phyloP scores from a whole-genome alignment of 2,888 invertebrate species.

The Tetragonula carbonaria region DNA sequence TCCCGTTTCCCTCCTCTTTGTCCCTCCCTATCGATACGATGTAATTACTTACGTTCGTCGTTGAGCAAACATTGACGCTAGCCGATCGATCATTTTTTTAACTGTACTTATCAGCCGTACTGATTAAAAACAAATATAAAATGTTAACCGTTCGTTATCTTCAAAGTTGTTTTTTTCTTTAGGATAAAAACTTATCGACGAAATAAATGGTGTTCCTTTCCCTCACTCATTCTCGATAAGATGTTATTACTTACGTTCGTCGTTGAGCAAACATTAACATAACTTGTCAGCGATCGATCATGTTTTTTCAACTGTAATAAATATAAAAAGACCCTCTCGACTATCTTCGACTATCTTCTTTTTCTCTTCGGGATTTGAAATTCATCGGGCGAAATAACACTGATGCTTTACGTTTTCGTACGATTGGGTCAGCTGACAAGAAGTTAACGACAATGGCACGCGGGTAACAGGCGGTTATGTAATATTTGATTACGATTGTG shows the following conservation, averaged over 20 bases:
- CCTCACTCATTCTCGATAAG: too few species aligned
- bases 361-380: too few species aligned
- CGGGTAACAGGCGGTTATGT: background rate
- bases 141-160: background rate
- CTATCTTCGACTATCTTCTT: too few species aligned
- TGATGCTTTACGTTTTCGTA: too few species aligned
- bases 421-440: background rate
- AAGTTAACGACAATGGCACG: slow-evolving; percentile 1
- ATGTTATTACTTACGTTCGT: too few species aligned
- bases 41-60: slow-evolving; percentile 17
- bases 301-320: too few species aligned
- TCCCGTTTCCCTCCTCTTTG: background rate
- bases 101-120: background rate
- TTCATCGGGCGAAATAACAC: too few species aligned
- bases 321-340: too few species aligned
- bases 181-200: background rate
- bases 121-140: background rate
- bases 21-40: too few species aligned
- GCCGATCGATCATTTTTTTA: background rate
- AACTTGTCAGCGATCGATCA: too few species aligned
- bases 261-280: too few species aligned
- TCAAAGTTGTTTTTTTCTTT: background rate
- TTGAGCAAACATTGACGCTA: background rate
- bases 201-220: background rate
- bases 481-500: slow-evolving; percentile 5